Base-by-base conservation (phyloP, 37 sponge, comb jelly and placozoan species). In the Cliona cf. orientalis region DNA sequence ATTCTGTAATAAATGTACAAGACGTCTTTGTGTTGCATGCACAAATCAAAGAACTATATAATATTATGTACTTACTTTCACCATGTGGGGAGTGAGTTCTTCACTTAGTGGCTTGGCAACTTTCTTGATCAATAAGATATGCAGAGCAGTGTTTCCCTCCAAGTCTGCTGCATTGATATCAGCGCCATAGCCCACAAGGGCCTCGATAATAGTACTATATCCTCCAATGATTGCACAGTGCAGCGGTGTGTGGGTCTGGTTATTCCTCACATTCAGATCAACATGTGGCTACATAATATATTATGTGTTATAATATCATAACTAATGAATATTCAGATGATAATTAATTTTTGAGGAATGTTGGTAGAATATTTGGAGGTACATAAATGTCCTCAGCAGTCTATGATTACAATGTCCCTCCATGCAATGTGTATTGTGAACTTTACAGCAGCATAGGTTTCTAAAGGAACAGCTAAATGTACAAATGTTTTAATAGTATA, bases 111-210 rank as follows among this genome's bases (percentile, higher is more conserved):
- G 42, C 33, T 37, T 6, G 12, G 45, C 64, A 34, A 21, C 71
- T 42, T 86, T 60, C 23, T 67, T 61, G 31, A 74, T 67, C 1
- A 91, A 42, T 6, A 82, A 84, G n/a, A 88, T 35, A 46, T 88
- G 83, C 2, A 88, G 89, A 2, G 83, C 79, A 0, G 83, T 88
- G 77, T 76, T 61, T 17, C 89, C 83, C 29, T 82, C 73, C 25
- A 59, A 56, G 58, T 88, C 83, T 7, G 42, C 25, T 46, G 23
- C 35, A 53, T 86, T 77, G 46, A 91, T 61, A 40, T 91, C 86
- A 29, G 56, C 71, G 19, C 83, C 82, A 75, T 59, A 80, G 28
- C 86, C 86, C 7, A 86, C 86, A 14, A 91, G 83, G n/a, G 69
- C 63, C 49, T 91, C 91, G 25, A 85, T 72, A 29, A 85, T 38